Base-by-base conservation (phyloP, 2,888 invertebrate species). In the Steinernema hermaphroditum region DNA sequence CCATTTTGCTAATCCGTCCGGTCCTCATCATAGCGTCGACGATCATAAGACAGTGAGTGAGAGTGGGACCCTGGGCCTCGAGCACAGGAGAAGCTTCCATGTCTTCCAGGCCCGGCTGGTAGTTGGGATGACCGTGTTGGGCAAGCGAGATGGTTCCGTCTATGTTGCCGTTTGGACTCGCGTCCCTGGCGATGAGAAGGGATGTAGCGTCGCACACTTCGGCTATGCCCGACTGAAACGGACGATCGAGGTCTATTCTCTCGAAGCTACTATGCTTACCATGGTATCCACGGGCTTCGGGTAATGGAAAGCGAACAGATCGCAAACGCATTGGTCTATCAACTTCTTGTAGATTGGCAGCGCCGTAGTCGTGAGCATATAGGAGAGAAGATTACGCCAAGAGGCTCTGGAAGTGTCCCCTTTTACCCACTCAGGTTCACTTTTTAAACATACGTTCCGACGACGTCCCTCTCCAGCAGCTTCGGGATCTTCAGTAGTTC, bases 71-170 rank as follows among this genome's bases (percentile, higher is more conserved):
- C 2, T 22, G 9, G 27, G 54, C 54, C 27, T 54, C 24, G 6
- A 22, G 22, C 27, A 24, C 27, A 24, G 54, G 54, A 2, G 54
- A 22, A 4, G 54, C 54, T 27, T 24, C 54, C 54, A 54, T 54
- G 27, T 54, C 54, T 22, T 54, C 54, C 27, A 54, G 27, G 6
- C 54, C 54, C 2, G 54, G 54, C 54, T 54, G 54, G 19, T 54
- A 54, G 27, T 22, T 24, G 27, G 54, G 54, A 16, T 54, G 6
- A 24, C 54, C 54, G 27, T 54, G 54, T 6, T 54, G 22, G 1
- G 54, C 54, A 8, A 54, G 54, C 22, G 54, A 54, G 27, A 54
- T 54, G 2, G 54, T 24, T 4, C 27, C 54, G 27, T 54, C 27
- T 27, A 54, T 54, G n/a, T 16, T 49, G 9, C 22, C 54, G 6